phyloP scores from a whole-genome alignment of 2,797 vertebrate genomes.

The Prunella strophiata region DNA sequence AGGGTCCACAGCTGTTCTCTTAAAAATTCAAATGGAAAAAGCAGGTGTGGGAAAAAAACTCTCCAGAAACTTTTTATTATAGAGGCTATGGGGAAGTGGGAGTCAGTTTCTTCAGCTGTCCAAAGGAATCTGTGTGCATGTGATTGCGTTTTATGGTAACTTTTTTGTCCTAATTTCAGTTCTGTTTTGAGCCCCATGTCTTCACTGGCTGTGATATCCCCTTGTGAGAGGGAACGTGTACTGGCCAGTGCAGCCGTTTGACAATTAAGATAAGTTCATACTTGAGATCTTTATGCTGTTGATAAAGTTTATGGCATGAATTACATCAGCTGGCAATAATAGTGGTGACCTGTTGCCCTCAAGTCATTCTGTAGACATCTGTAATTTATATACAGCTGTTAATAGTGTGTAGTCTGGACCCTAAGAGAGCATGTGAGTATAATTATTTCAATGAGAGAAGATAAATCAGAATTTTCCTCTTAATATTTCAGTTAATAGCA shows the following conservation, averaged over 20 bases:
- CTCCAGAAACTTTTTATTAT: background rate
- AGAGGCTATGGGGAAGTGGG: background rate
- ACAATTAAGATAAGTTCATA: background rate
- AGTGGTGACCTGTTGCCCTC: background rate
- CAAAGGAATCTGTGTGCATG: background rate
- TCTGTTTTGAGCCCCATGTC: background rate
- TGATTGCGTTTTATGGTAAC: background rate
- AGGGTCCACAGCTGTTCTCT: background rate
- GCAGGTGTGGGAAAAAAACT: background rate
- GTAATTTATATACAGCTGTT: slow-evolving; percentile 20
- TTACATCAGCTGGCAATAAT: slow-evolving; percentile 42
- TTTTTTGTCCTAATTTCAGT: background rate
- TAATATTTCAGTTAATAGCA: background rate
- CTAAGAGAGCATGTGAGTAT: background rate
- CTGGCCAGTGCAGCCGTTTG: background rate
- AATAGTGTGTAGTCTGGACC: background rate
- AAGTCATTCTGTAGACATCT: background rate
- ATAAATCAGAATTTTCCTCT: background rate
- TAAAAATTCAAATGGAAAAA: background rate
- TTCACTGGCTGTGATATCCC: background rate
- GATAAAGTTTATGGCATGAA: background rate
- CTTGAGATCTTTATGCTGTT: background rate
- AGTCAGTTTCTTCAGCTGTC: background rate
- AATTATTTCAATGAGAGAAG: background rate
- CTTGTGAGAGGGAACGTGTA: background rate